Evolutionary conservation across 2,113 vertebrate genomes (phyloP), one percentile per base, ranked within the genome.

Genomic region (Pandion haliaetus): DNA sequence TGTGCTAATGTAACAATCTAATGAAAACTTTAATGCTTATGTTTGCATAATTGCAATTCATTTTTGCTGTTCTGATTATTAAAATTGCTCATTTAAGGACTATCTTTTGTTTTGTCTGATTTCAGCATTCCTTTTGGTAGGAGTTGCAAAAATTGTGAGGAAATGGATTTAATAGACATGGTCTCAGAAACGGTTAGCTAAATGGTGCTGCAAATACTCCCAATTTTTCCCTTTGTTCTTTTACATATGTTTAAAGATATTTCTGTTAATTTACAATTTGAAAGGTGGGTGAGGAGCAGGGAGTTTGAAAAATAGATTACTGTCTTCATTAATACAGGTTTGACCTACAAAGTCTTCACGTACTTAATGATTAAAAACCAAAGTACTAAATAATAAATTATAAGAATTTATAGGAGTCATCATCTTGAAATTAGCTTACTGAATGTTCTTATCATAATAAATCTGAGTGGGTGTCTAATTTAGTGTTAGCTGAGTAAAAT

Each of bases 321-420:
- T 98, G 96, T 98, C 98, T 98, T 98, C 98, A 99, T 98, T 98
- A 98, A 98, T 98, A 98, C 98, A 98, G 97, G 98, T 99, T 98
- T 99, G 98, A 99, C 98, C 98, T 98, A 98, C 98, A 98, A 98
- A 98, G 98, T 98, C 98, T 98, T 98, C 98, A 98, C 98, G 98
- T 98, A 98, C 98, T 98, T 98, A 98, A 98, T 98, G 98, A 99
- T 99, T 98, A 98, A 98, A 98, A 98, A 98, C 98, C 98, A 98
- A 98, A 99, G 98, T 98, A 98, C 98, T 99, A 98, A 99, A 98
- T 98, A 98, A 99, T 99, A 98, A 98, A 99, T 99, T 99, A 99
- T 98, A 98, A 98, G 98, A 98, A 98, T 98, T 98, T 99, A 98
- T 98, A 98, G 98, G 98, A 98, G 98, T 98, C 98, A 98, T 99